Evolutionary conservation across 2,113 vertebrate genomes (phyloP).

Genomic region (cattle (Bos taurus)): DNA sequence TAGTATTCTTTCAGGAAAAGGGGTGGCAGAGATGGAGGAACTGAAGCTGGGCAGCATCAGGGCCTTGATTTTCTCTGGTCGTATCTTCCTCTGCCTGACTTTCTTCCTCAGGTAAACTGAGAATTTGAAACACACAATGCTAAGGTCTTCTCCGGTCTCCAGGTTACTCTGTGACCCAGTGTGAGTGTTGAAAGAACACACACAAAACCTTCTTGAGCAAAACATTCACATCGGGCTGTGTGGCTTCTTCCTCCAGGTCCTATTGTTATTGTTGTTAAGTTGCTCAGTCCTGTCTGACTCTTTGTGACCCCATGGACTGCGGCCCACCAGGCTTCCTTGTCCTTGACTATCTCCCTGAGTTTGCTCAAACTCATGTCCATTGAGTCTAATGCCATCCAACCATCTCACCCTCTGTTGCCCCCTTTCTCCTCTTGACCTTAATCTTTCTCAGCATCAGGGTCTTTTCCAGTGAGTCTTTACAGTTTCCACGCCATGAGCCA

Average conservation of each 20-base stretch:
- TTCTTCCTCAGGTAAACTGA: not conserved
- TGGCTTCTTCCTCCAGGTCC: not conserved
- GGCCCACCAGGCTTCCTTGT: not conserved
- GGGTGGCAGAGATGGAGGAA: not conserved
- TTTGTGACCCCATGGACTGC: not conserved
- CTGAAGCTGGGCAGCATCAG: accelerated
- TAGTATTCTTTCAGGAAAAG: not conserved
- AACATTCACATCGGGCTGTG: not conserved
- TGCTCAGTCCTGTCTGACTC: not conserved
- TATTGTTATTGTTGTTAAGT: not conserved
- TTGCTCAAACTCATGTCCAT: not conserved
- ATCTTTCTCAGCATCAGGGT: not conserved
- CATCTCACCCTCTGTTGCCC: not conserved
- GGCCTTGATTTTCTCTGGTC: not conserved
- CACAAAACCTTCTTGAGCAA: not conserved
- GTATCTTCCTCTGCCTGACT: not conserved
- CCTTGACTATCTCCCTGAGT: not conserved
- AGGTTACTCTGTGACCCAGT: not conserved
- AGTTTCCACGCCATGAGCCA: not conserved
- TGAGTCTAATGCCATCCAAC: not conserved
- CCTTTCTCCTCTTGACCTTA: not conserved
- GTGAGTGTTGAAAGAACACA: not conserved
- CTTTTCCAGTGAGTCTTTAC: not conserved
- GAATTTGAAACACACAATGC: not conserved
- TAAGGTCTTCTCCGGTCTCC: not conserved